Percentiles rank a stretch among this genome's conserved stretches.
Evolutionary conservation across 2,113 vertebrate genomes (phyloP).

Genomic region (Podocnemis expansa): DNA sequence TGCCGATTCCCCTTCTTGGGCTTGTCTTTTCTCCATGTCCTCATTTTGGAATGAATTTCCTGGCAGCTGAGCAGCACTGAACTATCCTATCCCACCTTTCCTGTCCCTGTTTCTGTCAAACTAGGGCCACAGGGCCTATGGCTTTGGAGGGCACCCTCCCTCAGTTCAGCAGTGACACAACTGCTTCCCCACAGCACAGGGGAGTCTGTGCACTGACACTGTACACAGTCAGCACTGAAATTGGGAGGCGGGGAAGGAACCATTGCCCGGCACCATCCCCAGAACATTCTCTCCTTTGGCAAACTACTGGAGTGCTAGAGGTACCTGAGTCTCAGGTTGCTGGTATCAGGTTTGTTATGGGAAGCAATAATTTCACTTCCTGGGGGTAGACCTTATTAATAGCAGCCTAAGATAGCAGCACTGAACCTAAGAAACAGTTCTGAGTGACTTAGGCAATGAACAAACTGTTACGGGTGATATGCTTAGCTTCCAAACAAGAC

Average conservation of each 20-base stretch:
- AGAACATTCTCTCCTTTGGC: background rate
- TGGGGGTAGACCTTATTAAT: background rate
- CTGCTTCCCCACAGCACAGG: background rate
- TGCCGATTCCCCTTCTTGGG: background rate
- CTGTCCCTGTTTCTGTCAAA: rapidly evolving
- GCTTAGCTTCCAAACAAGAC: background rate
- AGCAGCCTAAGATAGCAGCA: background rate
- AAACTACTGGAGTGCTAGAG: background rate
- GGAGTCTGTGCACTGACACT: background rate
- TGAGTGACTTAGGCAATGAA: background rate
- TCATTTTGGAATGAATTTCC: background rate
- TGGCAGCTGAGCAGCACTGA: background rate
- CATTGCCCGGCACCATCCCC: background rate
- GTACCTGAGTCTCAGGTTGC: background rate
- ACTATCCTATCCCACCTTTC: background rate
- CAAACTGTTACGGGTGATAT: background rate
- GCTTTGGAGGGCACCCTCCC: background rate
- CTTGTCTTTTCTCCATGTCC: background rate
- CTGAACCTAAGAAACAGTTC: background rate
- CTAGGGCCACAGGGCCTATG: background rate
- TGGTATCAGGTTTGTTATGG: background rate
- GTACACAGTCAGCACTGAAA: background rate
- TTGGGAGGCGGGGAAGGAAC: background rate
- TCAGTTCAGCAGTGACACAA: background rate
- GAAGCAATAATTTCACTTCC: background rate